Conservation (phyloP, 1,140 invertebrate species). For the Macrocentrus cingulum region DNA sequence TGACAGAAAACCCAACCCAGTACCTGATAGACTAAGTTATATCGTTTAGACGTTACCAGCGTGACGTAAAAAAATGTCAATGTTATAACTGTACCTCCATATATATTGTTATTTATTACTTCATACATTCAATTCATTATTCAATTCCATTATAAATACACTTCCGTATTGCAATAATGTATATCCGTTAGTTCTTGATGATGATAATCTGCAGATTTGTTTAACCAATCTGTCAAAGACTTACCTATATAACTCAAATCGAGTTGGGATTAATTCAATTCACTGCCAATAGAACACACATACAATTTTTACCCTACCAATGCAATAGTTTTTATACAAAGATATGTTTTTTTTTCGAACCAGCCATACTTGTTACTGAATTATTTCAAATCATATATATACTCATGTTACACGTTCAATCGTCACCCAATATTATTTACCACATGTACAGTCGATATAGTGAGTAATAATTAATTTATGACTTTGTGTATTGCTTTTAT, state of each 20-base stretch:
- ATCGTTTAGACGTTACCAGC: conserved; percentile 57
- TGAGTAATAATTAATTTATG: conserved; percentile 17
- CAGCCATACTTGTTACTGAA: conserved; percentile 6
- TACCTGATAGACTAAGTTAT: conserved; percentile 61
- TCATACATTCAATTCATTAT: conserved; percentile 49
- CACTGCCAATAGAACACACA: not conserved
- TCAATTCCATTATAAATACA: conserved; percentile 33
- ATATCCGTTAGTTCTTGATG: not conserved
- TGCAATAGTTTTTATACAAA: conserved; percentile 10
- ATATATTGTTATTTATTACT: conserved; percentile 55
- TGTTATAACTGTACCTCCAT: conserved; percentile 56
- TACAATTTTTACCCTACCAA: conserved; percentile 1
- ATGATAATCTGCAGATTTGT: not conserved
- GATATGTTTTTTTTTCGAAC: not conserved
- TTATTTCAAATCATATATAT: not conserved
- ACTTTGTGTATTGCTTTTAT: not conserved
- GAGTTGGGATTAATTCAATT: conserved; percentile 1
- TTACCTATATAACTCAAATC: not conserved
- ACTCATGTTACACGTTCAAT: conserved; percentile 9
- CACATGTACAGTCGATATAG: too few species aligned
- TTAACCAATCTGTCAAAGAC: not conserved
- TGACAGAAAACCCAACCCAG: conserved; percentile 57
- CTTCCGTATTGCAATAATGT: conserved; percentile 4
- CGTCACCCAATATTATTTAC: not conserved
- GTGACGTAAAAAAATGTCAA: conserved; percentile 54